These are phyloP conservation scores for Tamandua tetradactyla DNA, from an alignment of 2,797 vertebrate species.

Conservation along the genomic window DNA sequence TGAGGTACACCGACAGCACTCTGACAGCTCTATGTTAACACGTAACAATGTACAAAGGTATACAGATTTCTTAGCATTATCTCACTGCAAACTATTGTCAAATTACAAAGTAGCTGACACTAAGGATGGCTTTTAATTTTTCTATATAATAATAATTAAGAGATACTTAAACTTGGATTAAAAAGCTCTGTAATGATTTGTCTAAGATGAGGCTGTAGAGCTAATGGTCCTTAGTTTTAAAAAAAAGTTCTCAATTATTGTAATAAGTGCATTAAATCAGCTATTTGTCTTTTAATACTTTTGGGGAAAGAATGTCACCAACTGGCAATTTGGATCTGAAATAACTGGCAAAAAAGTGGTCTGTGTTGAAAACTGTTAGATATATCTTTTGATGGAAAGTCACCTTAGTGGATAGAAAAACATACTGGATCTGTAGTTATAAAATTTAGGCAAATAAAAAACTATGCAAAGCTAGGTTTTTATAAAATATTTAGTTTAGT, in stretches of 20 bases:
- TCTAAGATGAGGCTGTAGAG: background rate
- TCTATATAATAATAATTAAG: background rate
- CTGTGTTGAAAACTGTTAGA: background rate
- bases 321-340: background rate
- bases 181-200: conserved; percentile 31
- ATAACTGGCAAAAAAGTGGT: background rate
- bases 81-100: background rate
- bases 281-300: background rate
- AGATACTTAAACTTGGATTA: conserved; percentile 10
- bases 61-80: background rate
- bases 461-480: background rate
- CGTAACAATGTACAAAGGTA: background rate
- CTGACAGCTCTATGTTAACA: background rate
- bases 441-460: conserved; percentile 19
- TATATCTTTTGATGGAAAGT: background rate
- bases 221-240: background rate
- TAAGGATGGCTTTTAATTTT: background rate
- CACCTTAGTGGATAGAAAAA: background rate
- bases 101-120: background rate
- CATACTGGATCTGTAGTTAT: background rate
- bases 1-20: background rate
- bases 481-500: conserved; percentile 24
- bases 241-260: background rate
- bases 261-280: background rate
- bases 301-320: background rate